Evolutionary conservation across 2,113 vertebrate species (phyloP).

Genomic region (Bubalus kerabau): DNA sequence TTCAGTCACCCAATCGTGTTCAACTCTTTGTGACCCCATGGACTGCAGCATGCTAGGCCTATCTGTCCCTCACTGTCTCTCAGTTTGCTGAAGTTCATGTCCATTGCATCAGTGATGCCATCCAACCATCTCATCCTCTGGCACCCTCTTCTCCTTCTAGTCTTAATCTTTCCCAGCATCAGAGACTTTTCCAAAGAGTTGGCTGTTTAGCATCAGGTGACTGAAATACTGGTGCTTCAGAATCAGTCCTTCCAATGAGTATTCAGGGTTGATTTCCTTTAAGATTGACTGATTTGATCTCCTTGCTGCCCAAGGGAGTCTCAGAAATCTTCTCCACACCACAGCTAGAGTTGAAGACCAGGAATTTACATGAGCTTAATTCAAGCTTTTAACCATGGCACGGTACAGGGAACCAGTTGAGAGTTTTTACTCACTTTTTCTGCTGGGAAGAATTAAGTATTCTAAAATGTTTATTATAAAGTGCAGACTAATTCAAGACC

Average conservation of each 20-base stretch:
- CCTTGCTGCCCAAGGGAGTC: not conserved
- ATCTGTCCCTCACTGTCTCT: not conserved
- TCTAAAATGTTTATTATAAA: not conserved
- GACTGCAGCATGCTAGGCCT: not conserved
- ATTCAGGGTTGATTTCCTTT: not conserved
- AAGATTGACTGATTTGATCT: not conserved
- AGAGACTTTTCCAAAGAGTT: not conserved
- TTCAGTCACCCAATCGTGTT: not conserved
- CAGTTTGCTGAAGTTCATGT: not conserved
- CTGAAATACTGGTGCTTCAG: not conserved
- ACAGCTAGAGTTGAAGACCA: not conserved
- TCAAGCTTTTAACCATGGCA: not conserved
- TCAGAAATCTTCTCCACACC: not conserved
- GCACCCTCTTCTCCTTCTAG: not conserved
- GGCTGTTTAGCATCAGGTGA: not conserved
- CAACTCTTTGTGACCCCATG: not conserved
- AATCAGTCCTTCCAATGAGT: not conserved
- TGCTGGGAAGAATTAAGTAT: not conserved
- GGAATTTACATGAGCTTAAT: not conserved
- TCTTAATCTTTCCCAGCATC: not conserved
- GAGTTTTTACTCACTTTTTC: not conserved
- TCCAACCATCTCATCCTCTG: not conserved
- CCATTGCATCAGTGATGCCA: not conserved
- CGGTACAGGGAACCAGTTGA: accelerated
- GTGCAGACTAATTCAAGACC: not conserved